Percentiles rank a stretch among this genome's conserved stretches.
Conservation (phyloP, 2,888 invertebrate genomes). For the Dynastes tityus region DNA sequence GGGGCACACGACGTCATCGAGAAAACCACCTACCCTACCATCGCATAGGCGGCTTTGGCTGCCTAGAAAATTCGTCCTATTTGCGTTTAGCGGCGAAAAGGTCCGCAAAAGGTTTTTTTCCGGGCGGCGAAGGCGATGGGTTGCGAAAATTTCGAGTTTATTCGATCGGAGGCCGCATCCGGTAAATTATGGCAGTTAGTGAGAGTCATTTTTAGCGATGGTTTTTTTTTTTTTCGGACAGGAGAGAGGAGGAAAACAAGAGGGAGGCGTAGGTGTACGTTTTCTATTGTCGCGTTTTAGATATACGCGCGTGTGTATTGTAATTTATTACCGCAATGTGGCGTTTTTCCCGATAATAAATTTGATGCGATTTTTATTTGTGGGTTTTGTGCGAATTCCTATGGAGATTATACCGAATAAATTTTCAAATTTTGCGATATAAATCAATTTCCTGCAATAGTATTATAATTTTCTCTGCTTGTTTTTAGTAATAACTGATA, state of each 20-base stretch:
- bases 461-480: too few species aligned
- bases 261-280: too few species aligned
- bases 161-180: constrained; percentile 14
- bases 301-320: constrained; percentile 1
- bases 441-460: too few species aligned
- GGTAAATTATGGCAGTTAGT: constrained; percentile 32
- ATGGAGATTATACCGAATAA: constrained; percentile 1
- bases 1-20: constrained; percentile 44
- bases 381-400: not conserved
- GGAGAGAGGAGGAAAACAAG: too few species aligned
- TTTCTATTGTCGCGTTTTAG: constrained; percentile 1
- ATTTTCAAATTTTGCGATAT: not conserved
- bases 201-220: constrained; percentile 8
- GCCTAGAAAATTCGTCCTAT: constrained; percentile 10
- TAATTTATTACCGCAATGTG: constrained; percentile 15
- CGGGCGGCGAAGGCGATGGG: constrained; percentile 13
- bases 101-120: not conserved
- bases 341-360: constrained; percentile 3
- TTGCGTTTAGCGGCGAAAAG: not conserved
- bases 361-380: constrained; percentile 16
- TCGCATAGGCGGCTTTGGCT: not conserved
- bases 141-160: constrained; percentile 13
- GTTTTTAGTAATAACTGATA: too few species aligned
- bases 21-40: constrained; percentile 33
- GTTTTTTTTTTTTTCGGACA: not conserved